These are phyloP conservation scores for Emydocephalus ijimae DNA, from an alignment of 2,113 vertebrate genomes.

Conservation along the genomic window DNA sequence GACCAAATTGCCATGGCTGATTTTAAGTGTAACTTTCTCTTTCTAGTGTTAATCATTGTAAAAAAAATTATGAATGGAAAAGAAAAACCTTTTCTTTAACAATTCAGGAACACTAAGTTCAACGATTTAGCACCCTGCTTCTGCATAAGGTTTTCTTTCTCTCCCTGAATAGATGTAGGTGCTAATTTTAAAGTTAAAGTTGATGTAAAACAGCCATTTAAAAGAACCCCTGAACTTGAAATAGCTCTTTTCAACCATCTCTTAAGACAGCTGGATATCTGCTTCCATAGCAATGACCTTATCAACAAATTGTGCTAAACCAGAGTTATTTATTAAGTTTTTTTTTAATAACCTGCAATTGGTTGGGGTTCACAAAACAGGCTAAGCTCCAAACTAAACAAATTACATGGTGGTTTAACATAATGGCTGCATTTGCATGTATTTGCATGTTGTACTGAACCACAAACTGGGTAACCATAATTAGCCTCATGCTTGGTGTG, in stretches of 20 bases:
- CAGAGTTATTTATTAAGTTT: background rate
- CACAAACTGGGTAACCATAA: background rate
- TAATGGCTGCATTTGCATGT: background rate
- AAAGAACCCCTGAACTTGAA: background rate
- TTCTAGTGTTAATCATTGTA: background rate
- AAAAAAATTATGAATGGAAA: slow-evolving; percentile 14
- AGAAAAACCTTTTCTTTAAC: background rate
- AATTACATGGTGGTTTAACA: background rate
- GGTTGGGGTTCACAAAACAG: background rate
- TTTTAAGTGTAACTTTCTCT: background rate
- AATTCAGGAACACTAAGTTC: background rate
- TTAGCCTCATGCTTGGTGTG: background rate
- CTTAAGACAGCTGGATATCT: background rate
- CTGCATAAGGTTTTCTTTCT: background rate
- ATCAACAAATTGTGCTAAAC: background rate
- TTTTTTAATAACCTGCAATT: background rate
- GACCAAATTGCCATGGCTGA: background rate
- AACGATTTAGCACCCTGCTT: slow-evolving; percentile 7
- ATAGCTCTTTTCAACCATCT: background rate
- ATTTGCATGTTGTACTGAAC: background rate
- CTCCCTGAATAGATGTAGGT: slow-evolving; percentile 12
- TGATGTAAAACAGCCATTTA: background rate
- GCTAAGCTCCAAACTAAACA: background rate
- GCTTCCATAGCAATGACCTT: slow-evolving; percentile 14
- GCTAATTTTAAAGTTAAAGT: slow-evolving; percentile 6